Conservation (phyloP, 2,888 invertebrate species). For the Crepidodera aurea region DNA sequence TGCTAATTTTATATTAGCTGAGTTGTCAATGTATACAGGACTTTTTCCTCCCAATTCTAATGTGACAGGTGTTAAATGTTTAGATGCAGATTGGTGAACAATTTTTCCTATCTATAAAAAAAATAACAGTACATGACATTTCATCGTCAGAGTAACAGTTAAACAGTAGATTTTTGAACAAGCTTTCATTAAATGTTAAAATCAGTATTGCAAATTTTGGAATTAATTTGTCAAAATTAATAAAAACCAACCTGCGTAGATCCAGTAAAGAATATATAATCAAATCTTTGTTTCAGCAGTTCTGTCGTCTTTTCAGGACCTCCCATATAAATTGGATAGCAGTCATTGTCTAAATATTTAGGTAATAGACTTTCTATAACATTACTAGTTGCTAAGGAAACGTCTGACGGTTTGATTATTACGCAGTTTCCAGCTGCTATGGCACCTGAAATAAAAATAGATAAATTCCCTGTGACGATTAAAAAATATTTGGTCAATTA, state of each 20-base stretch:
- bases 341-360: slow-evolving; percentile 91
- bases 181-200: no score
- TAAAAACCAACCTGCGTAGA: slow-evolving; percentile 65
- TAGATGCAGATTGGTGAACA: slow-evolving; percentile 87
- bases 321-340: slow-evolving; percentile 81
- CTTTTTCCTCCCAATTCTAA: slow-evolving; percentile 82
- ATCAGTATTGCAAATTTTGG: no score
- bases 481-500: no score
- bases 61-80: slow-evolving; percentile 79
- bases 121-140: no score
- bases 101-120: slow-evolving; percentile 88
- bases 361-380: slow-evolving; percentile 79
- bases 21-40: slow-evolving; percentile 89
- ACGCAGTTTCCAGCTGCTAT: slow-evolving; percentile 96
- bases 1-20: slow-evolving; percentile 79
- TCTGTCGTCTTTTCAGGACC: slow-evolving; percentile 87
- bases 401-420: slow-evolving; percentile 93
- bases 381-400: slow-evolving; percentile 76
- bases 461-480: no score
- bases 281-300: slow-evolving; percentile 87
- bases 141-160: no score
- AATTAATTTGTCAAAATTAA: no score
- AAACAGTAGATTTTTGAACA: no score
- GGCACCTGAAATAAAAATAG: slow-evolving; percentile 64
- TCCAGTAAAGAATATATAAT: slow-evolving; percentile 97